Evolutionary conservation across 2,797 vertebrate genomes (phyloP).

Genomic region (Thaleichthys pacificus): DNA sequence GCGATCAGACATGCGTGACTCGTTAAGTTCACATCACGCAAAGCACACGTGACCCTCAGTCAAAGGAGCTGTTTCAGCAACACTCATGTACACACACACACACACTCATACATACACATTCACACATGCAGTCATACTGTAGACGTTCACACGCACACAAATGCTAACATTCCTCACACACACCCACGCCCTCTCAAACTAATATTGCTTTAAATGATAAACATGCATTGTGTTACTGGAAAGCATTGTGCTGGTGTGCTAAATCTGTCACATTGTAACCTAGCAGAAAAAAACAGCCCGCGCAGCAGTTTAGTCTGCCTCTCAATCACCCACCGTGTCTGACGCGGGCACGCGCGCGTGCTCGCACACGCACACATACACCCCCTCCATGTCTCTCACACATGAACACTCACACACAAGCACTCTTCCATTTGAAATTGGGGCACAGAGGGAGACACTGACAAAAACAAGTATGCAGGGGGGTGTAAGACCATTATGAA

Average conservation of each 20-base stretch:
- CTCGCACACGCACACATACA: constrained; percentile 5
- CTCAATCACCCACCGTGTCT: constrained; percentile 22
- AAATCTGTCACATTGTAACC: constrained; percentile 43
- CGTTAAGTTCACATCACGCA: constrained; percentile 54
- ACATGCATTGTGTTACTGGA: constrained; percentile 38
- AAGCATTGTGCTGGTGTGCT: constrained; percentile 34
- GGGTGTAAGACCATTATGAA: constrained; percentile 24
- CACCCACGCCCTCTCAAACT: no score
- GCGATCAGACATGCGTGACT: constrained; percentile 53
- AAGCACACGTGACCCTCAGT: constrained; percentile 43
- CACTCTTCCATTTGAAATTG: constrained; percentile 9
- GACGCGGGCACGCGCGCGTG: constrained; percentile 17
- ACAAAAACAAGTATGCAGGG: constrained; percentile 27
- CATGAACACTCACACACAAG: constrained; percentile 17
- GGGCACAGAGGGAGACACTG: constrained; percentile 3
- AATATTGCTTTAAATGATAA: constrained; percentile 43
- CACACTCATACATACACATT: constrained; percentile 19
- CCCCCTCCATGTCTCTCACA: constrained; percentile 13
- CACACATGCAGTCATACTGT: constrained; percentile 26
- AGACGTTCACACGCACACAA: not conserved
- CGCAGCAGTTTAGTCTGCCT: constrained; percentile 42
- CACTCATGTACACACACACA: constrained; percentile 35
- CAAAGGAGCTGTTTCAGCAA: not conserved
- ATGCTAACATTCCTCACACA: no score
- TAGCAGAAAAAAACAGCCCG: constrained; percentile 34